Base-by-base conservation (phyloP, 2,797 vertebrate genomes). In the Necrosyrtes monachus region DNA sequence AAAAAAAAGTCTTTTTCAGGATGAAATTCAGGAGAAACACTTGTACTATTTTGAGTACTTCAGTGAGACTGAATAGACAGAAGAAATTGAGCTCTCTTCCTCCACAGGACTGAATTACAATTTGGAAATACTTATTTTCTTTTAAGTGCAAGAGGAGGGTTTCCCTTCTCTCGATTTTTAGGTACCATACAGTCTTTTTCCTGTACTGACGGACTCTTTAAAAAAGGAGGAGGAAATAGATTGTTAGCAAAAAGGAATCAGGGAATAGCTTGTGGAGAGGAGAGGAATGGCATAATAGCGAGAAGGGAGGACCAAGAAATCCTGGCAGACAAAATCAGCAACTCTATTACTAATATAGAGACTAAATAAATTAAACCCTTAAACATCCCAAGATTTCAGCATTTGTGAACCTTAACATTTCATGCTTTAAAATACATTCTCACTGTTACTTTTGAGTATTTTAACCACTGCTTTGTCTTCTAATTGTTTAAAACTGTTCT, bases 401-500 rank as follows among this genome's bases (percentile, higher is more conserved):
- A 3, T 53, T 68, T 41, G 4, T 1, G 3, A 46, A 10, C 39
- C 30, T 51, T 37, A 50, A 11, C 0, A 1, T 31, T 43, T 54
- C 4, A 13, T 39, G 16, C 8, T 80, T 63, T 74, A 27, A 79
- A 62, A 73, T 4, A 6, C 15, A 5, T 18, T 46, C 24, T 65
- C 15, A 12, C 37, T 50, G 11, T 35, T 54, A 17, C 14, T 45
- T 76, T 10, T 13, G 24, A 46, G 24, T 62, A 27, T 46, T 69
- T 85, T 35, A 85, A 33, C 7, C 5, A 12, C 46, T 84, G 22
- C 9, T 82, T 88, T 57, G 13, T 22, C 46, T 57, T 9, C 27
- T 28, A 25, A 28, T 8, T 13, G 30, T 41, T 79, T 59, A 41
- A 83, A 76, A 15, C 22, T 31, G 13, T 24, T 81, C 51, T 65